Percentiles rank a stretch among this genome's conserved stretches.
These are phyloP conservation scores for Melangyna quadrimaculata DNA, from an alignment of 2,888 invertebrate species.

Conservation along the genomic window DNA sequence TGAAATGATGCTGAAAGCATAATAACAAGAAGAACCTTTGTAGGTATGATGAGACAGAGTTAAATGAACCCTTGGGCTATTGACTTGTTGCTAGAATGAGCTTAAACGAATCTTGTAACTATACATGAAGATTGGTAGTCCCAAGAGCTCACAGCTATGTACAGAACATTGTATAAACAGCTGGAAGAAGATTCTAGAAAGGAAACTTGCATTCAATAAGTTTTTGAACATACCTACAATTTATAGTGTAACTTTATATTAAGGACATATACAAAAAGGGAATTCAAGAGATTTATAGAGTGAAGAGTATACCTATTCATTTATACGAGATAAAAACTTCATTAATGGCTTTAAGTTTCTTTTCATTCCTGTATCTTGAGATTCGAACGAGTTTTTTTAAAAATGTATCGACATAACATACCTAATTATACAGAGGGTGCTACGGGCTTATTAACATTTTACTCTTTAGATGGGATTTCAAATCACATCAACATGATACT, in stretches of 20 bases:
- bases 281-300: background rate
- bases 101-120: constrained; percentile 44
- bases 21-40: constrained; percentile 49
- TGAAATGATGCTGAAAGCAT: constrained; percentile 46
- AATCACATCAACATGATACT: no score
- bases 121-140: background rate
- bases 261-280: constrained; percentile 12
- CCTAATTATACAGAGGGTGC: no score
- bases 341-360: background rate
- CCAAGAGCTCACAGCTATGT: constrained; percentile 14
- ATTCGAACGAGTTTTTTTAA: background rate
- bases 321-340: background rate
- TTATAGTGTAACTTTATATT: constrained; percentile 24
- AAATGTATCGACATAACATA: no score
- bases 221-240: constrained; percentile 47
- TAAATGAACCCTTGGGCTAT: constrained; percentile 70
- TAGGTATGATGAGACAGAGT: constrained; percentile 56
- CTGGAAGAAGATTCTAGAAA: background rate
- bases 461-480: no score
- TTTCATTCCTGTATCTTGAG: background rate
- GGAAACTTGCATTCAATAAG: constrained; percentile 46
- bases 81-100: constrained; percentile 65
- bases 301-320: background rate
- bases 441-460: no score
- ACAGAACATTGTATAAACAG: background rate